Conservation (phyloP, 2,113 vertebrate genomes). For the Pomatorhinus ruficollis region DNA sequence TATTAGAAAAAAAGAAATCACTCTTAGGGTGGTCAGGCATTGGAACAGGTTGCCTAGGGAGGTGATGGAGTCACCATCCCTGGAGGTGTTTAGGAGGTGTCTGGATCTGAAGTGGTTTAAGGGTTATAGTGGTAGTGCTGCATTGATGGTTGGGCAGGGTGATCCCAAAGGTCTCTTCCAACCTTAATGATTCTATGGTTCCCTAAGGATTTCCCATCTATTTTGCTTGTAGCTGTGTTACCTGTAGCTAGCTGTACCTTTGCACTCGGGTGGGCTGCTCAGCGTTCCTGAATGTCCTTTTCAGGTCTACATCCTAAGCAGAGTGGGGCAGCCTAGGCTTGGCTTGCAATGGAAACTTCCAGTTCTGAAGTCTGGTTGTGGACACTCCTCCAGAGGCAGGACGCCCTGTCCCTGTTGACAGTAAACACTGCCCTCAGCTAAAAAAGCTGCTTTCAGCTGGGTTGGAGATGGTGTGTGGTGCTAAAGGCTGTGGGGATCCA, state of each 20-base stretch:
- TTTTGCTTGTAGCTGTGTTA: not conserved
- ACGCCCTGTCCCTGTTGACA: constrained; percentile 54
- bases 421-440: constrained; percentile 39
- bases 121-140: not conserved
- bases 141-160: rapidly evolving
- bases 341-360: not conserved
- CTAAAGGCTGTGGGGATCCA: not conserved
- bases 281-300: not conserved
- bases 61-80: not conserved
- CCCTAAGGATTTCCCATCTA: not conserved
- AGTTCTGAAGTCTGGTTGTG: not conserved
- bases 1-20: rapidly evolving
- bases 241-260: not conserved
- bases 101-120: not conserved
- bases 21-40: not conserved
- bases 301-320: not conserved
- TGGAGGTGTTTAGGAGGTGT: not conserved
- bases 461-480: not conserved
- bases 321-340: not conserved
- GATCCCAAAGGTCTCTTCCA: rapidly evolving
- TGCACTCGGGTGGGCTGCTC: not conserved
- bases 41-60: not conserved
- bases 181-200: rapidly evolving
- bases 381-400: not conserved
- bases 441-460: constrained; percentile 25